phyloP scores from a whole-genome alignment of 2,797 vertebrate genomes.

The Zalophus californianus region DNA sequence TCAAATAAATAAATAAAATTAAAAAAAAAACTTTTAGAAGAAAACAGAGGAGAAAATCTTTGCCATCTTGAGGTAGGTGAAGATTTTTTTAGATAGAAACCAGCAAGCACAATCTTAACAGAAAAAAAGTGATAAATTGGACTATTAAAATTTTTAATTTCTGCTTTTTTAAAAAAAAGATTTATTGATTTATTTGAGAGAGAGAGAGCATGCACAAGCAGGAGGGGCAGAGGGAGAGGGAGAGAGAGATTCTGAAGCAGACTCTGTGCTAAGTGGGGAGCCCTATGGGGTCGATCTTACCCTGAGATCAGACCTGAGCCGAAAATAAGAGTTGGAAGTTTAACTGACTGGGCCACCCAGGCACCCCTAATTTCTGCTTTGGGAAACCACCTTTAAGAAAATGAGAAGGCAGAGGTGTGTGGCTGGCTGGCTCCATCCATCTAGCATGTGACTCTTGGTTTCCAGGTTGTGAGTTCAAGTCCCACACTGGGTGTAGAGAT shows the following conservation, averaged over 20 bases:
- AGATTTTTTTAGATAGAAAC: neutral
- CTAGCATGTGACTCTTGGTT: neutral
- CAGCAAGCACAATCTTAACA: neutral
- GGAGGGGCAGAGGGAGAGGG: too few species aligned
- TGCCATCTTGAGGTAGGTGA: neutral
- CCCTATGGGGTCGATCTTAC: too few species aligned
- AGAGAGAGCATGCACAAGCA: too few species aligned
- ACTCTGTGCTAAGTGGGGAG: too few species aligned
- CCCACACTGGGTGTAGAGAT: neutral
- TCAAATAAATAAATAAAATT: too few species aligned
- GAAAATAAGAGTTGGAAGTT: neutral
- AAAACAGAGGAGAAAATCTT: neutral
- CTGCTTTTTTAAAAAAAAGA: neutral
- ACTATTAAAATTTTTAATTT: neutral
- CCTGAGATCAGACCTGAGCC: neutral
- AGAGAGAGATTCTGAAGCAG: too few species aligned
- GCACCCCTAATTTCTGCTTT: too few species aligned
- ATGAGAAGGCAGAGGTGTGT: neutral
- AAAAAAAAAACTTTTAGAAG: neutral
- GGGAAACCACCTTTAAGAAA: neutral
- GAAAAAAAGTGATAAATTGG: neutral
- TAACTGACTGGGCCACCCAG: neutral
- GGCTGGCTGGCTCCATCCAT: neutral
- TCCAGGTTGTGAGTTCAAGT: neutral
- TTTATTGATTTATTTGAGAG: too few species aligned